Evolutionary conservation across 2,113 vertebrate species (phyloP), one percentile per base, ranked within the genome.

Genomic region (Rutilus rutilus): DNA sequence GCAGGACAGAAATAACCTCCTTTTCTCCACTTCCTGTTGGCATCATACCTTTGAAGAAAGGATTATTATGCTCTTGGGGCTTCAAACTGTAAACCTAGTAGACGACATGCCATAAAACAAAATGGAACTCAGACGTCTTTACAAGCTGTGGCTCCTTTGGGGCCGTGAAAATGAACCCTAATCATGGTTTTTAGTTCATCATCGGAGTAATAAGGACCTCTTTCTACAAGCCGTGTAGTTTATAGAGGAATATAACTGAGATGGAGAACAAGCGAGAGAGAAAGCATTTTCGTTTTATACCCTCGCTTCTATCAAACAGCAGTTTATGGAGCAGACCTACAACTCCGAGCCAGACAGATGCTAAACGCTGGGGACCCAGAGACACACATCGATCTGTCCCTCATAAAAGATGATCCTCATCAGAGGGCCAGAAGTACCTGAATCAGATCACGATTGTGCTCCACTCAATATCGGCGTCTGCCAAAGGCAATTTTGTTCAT

Each of bases 121-220:
- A 86, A 84, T 80, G 81, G 84, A 82, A 84, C 25, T 30, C 83
- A 27, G 87, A 64, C 42, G 62, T 17, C 64, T 77, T 85, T 54
- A 89, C 19, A 67, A 87, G 78, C 33, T 15, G 69, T 81, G 85
- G 50, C 75, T 82, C 78, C 79, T 77, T n/a, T 73, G 33, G 62
- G 69, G 27, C 52, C 8, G 3, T 15, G 52, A 73, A 73, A 82
- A 88, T 50, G 36, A 60, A 73, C 62, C 82, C 71, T 89, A 85
- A 85, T 89, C 71, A 82, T 80, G 52, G 60, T 60, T 86, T 86
- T 86, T 23, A 64, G 74, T 65, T 86, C 47, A 84, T 84, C 83
- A 81, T 62, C 77, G 62, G 19, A 42, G 60, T 78, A 85, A 85
- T 82, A 81, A 85, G 85, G 25, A 67, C 76, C 77, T 82, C 78